Conservation (phyloP, 1,140 invertebrate genomes). For the Drosophila kohkoa region DNA sequence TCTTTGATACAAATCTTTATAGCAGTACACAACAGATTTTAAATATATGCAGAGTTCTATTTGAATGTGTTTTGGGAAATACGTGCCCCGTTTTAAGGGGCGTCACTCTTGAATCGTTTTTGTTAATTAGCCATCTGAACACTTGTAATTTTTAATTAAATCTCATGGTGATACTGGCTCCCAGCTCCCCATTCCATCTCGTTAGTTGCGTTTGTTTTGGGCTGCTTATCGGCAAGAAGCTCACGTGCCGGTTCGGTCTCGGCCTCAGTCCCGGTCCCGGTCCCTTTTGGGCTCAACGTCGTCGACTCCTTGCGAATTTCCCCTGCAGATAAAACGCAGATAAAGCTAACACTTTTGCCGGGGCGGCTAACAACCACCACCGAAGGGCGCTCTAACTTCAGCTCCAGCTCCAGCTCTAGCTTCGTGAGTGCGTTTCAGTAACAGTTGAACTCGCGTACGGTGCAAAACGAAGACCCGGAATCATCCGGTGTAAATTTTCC, state of each 20-base stretch:
- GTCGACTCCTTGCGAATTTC: slow-evolving; percentile 24
- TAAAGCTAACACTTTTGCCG: slow-evolving; percentile 61
- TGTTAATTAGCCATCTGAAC: slow-evolving; percentile 23
- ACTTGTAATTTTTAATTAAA: slow-evolving; percentile 57
- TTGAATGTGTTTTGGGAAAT: background rate
- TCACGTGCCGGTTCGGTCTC: slow-evolving; percentile 37
- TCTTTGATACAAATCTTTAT: background rate
- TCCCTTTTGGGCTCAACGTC: background rate
- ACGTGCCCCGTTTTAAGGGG: background rate
- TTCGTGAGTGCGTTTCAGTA: slow-evolving; percentile 57
- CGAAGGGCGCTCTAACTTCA: slow-evolving; percentile 37
- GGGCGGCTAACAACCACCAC: slow-evolving; percentile 43
- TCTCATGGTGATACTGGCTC: background rate
- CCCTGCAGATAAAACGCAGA: slow-evolving; percentile 71
- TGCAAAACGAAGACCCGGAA: slow-evolving; percentile 36
- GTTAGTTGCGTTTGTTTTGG: slow-evolving; percentile 21
- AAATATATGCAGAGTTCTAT: background rate
- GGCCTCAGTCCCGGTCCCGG: background rate
- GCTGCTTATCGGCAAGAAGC: slow-evolving; percentile 15
- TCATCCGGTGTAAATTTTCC: background rate
- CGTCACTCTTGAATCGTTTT: slow-evolving; percentile 1
- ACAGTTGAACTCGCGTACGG: slow-evolving; percentile 60
- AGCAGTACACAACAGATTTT: background rate
- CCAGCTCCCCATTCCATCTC: background rate
- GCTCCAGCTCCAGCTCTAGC: background rate